Conservation (phyloP, 2,113 vertebrate species). For the Sciurus niger region DNA sequence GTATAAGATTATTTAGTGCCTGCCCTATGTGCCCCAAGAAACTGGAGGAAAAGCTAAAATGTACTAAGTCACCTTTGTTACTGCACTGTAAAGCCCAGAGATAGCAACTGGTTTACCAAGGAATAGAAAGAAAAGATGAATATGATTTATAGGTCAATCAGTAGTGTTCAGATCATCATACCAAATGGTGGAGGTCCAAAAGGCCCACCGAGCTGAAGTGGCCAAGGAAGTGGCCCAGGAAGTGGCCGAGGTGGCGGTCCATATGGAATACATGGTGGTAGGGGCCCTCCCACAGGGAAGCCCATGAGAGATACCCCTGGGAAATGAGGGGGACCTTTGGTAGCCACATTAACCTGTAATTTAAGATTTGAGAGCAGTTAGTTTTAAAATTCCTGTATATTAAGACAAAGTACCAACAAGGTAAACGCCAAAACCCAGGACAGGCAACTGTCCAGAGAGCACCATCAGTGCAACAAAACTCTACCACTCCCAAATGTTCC, state of each 20-base stretch:
- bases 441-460: background rate
- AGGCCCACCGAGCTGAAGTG: constrained; percentile 76
- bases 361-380: too few species aligned
- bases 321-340: constrained; percentile 93
- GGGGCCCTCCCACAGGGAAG: constrained; percentile 85
- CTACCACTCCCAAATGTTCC: background rate
- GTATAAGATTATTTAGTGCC: background rate
- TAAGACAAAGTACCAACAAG: background rate
- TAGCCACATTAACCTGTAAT: constrained; percentile 80
- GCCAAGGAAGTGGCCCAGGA: too few species aligned
- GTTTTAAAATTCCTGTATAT: background rate
- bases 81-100: background rate
- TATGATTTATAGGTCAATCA: background rate
- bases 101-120: background rate
- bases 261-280: constrained; percentile 81
- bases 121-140: background rate
- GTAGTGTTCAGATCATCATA: constrained; percentile 55
- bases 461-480: background rate
- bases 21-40: background rate
- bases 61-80: background rate
- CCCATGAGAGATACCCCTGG: constrained; percentile 91
- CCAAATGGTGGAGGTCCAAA: constrained; percentile 89
- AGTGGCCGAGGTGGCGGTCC: too few species aligned
- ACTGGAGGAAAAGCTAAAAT: background rate
- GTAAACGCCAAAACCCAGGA: background rate